A percentile compares a stretch with the other conserved stretches of the same genome.
phyloP scores from a whole-genome alignment of 1,140 invertebrate genomes.

The Mamestra configurata region DNA sequence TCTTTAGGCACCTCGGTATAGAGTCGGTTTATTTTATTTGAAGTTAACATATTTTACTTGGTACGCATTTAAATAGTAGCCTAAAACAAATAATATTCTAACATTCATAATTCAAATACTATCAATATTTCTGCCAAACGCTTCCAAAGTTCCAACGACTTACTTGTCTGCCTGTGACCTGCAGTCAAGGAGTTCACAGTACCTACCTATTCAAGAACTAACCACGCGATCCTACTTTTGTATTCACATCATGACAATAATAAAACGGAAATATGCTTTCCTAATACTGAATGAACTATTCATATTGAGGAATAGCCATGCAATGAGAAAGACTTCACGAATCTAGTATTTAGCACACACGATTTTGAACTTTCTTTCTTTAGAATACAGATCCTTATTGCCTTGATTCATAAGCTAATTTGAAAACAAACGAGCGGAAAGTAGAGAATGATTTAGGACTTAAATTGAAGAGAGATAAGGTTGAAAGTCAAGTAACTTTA shows the following conservation, averaged over 20 bases:
- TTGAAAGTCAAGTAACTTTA: not conserved
- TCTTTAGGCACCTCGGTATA: too few relatives aligned
- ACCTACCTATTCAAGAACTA: not conserved
- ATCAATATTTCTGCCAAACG: too few relatives aligned
- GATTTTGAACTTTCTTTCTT: not conserved
- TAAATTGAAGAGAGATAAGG: not conserved
- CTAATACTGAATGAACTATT: constrained; percentile 1
- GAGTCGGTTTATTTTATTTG: too few relatives aligned
- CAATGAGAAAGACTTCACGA: not conserved
- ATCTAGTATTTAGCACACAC: not conserved
- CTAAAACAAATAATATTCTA: too few relatives aligned
- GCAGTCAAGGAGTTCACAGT: too few relatives aligned
- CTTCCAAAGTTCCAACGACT: too few relatives aligned
- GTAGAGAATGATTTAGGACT: not conserved
- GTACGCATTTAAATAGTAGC: too few relatives aligned
- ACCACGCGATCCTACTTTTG: not conserved
- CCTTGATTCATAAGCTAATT: too few relatives aligned
- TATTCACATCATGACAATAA: not conserved
- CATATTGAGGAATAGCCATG: not conserved
- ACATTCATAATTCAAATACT: too few relatives aligned
- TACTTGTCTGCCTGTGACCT: too few relatives aligned
- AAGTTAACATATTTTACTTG: too few relatives aligned
- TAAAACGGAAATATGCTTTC: not conserved
- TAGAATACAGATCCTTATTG: not conserved
- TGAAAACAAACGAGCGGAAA: too few relatives aligned